Evolutionary conservation across 1,140 invertebrate species (phyloP).

Genomic region (Sipha flava): DNA sequence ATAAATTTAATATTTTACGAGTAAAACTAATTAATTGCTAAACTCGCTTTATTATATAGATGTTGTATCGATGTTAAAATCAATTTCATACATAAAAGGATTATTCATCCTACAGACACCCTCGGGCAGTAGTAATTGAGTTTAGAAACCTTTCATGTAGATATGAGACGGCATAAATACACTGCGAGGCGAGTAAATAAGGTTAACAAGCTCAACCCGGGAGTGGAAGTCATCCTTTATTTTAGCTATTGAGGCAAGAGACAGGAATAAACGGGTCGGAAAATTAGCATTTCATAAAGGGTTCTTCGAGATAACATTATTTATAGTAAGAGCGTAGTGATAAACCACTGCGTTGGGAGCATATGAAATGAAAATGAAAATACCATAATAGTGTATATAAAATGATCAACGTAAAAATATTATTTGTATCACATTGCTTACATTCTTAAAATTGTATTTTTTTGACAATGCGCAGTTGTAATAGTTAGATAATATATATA

Average conservation of each 20-base stretch:
- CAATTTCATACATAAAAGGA: background rate
- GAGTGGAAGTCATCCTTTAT: background rate
- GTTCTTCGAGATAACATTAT: background rate
- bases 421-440: too few relatives aligned
- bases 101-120: too few relatives aligned
- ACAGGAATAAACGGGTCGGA: constrained; percentile 10
- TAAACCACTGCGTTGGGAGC: background rate
- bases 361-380: background rate
- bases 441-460: too few relatives aligned
- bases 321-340: background rate
- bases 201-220: background rate
- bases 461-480: too few relatives aligned
- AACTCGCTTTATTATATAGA: too few relatives aligned
- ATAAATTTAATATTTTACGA: too few relatives aligned
- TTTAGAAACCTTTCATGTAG: background rate
- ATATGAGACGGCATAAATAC: background rate
- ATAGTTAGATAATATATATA: too few relatives aligned
- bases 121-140: background rate
- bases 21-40: too few relatives aligned
- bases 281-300: constrained; percentile 14
- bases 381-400: background rate
- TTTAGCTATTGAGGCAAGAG: background rate
- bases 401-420: too few relatives aligned
- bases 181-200: background rate
- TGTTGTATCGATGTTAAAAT: too few relatives aligned